Evolutionary conservation across 2,113 vertebrate genomes (phyloP).

Genomic region (Cairina moschata): DNA sequence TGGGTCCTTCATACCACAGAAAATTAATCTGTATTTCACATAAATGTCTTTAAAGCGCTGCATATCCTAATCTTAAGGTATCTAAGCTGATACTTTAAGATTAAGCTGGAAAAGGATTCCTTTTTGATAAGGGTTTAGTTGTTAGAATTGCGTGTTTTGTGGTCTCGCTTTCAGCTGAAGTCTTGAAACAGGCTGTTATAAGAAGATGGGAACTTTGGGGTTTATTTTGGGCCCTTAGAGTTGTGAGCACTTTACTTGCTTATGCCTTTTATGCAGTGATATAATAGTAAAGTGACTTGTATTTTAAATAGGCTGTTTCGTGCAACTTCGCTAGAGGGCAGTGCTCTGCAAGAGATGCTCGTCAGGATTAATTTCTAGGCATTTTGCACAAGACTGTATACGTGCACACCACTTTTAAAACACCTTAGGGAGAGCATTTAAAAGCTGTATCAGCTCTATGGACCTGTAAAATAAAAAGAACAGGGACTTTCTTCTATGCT

Average conservation of each 20-base stretch:
- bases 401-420: background rate
- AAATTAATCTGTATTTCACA: background rate
- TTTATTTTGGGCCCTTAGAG: background rate
- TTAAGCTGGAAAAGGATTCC: background rate
- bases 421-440: background rate
- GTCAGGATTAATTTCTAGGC: background rate
- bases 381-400: background rate
- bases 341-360: slow-evolving; percentile 85
- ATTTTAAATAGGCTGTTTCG: background rate
- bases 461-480: background rate
- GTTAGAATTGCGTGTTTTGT: background rate
- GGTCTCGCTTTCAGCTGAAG: background rate
- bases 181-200: background rate
- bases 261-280: background rate
- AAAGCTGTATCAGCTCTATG: background rate
- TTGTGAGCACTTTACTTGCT: background rate
- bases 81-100: too few relatives aligned
- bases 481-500: background rate
- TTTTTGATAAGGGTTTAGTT: background rate
- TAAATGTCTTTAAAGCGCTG: background rate
- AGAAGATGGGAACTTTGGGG: background rate
- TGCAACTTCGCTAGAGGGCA: slow-evolving; percentile 84
- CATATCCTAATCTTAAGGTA: background rate
- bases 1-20: background rate
- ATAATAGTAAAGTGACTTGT: background rate